Conservation (phyloP, 2,797 vertebrate genomes). For the Orientallactaga sibirica region DNA sequence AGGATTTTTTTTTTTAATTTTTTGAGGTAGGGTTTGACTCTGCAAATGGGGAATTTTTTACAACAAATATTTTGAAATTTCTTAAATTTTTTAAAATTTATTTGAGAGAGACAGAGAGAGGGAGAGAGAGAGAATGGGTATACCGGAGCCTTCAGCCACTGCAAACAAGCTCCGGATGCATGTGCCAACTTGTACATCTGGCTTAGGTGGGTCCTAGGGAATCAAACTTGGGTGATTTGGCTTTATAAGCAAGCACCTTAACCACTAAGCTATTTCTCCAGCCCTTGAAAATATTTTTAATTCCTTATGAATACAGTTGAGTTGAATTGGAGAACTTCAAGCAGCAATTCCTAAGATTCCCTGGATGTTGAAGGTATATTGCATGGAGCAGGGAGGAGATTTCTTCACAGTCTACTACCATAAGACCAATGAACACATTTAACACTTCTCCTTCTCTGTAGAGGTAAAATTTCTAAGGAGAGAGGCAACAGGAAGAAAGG, state of each 20-base stretch:
- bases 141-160: too few relatives aligned
- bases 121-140: too few relatives aligned
- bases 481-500: neutral
- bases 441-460: neutral
- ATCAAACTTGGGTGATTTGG: too few relatives aligned
- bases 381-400: neutral
- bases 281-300: conserved; percentile 9
- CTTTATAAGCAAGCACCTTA: too few relatives aligned
- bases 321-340: neutral
- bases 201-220: too few relatives aligned
- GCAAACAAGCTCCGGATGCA: too few relatives aligned
- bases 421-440: neutral
- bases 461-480: neutral
- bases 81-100: too few relatives aligned
- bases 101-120: too few relatives aligned
- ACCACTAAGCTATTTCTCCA: too few relatives aligned
- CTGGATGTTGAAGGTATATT: neutral
- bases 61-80: neutral
- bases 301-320: neutral
- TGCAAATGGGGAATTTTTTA: neutral
- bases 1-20: neutral
- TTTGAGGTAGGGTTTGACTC: too few relatives aligned
- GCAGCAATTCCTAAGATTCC: neutral
- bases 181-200: too few relatives aligned
- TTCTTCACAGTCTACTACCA: neutral